These are phyloP conservation scores for Pachymerium ferrugineum DNA, from an alignment of 2,888 invertebrate genomes.

Conservation along the genomic window DNA sequence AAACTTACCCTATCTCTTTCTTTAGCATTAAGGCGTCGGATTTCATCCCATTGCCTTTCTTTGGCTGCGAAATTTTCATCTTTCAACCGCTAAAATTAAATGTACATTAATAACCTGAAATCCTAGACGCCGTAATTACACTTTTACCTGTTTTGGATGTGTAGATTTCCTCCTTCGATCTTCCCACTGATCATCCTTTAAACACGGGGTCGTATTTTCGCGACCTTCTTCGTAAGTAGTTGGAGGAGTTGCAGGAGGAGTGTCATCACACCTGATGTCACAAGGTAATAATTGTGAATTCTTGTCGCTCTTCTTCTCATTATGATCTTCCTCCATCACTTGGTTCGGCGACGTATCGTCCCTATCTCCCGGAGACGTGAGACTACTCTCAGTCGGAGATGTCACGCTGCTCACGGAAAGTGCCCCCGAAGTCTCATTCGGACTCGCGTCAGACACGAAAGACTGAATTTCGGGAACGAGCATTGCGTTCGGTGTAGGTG, in stretches of 20 bases:
- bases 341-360: neutral
- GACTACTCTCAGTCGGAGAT: neutral
- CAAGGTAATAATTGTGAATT: neutral
- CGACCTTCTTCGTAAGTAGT: neutral
- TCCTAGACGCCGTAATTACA: no score
- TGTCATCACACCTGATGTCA: neutral
- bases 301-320: neutral
- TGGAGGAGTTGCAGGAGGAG: neutral
- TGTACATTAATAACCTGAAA: neutral
- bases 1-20: conserved; percentile 33
- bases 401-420: neutral
- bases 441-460: neutral
- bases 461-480: conserved; percentile 13
- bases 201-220: neutral
- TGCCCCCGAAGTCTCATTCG: neutral
- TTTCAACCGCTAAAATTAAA: conserved; percentile 31
- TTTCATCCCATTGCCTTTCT: conserved; percentile 34
- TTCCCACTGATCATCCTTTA: conserved; percentile 27
- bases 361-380: neutral
- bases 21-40: conserved; percentile 33
- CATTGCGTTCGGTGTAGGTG: conserved; percentile 5
- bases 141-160: conserved; percentile 13
- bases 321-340: neutral
- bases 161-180: conserved; percentile 14
- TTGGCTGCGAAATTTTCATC: conserved; percentile 33